Evolutionary conservation across 2,113 vertebrate genomes (phyloP).

Genomic region (Embiotoca jacksoni): DNA sequence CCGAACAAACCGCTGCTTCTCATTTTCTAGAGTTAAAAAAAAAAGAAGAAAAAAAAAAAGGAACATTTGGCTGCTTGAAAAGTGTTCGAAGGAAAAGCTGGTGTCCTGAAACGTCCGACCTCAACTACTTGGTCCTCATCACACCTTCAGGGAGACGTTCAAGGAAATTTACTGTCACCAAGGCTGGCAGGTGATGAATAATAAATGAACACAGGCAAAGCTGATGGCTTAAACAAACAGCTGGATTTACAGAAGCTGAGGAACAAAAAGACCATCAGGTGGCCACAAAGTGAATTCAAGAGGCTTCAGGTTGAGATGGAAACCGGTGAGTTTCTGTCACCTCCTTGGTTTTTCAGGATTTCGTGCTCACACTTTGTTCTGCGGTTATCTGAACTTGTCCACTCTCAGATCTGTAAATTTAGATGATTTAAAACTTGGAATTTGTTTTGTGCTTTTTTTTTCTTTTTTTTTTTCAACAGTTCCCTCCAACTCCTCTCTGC

Average conservation of each 20-base stretch:
- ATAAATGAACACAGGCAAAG: constrained; percentile 2
- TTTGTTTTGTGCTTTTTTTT: too few species aligned
- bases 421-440: too few species aligned
- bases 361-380: too few species aligned
- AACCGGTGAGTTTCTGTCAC: too few species aligned
- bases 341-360: too few species aligned
- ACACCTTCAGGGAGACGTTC: neutral
- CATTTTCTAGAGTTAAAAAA: neutral
- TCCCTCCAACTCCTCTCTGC: neutral
- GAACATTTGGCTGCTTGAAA: constrained; percentile 7
- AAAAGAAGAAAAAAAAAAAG: neutral
- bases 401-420: too few species aligned
- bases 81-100: neutral
- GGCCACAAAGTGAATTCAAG: neutral
- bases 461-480: too few species aligned
- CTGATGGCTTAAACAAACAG: neutral
- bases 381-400: too few species aligned
- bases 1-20: neutral
- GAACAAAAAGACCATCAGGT: neutral
- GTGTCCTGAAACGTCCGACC: neutral
- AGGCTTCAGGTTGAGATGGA: too few species aligned
- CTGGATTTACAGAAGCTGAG: constrained; percentile 14
- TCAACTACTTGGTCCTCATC: constrained; percentile 6
- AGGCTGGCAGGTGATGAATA: neutral
- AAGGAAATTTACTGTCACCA: neutral